These are phyloP conservation scores for Paramormyrops hopkinsi DNA, from an alignment of 2,797 vertebrate genomes.

Conservation along the genomic window DNA sequence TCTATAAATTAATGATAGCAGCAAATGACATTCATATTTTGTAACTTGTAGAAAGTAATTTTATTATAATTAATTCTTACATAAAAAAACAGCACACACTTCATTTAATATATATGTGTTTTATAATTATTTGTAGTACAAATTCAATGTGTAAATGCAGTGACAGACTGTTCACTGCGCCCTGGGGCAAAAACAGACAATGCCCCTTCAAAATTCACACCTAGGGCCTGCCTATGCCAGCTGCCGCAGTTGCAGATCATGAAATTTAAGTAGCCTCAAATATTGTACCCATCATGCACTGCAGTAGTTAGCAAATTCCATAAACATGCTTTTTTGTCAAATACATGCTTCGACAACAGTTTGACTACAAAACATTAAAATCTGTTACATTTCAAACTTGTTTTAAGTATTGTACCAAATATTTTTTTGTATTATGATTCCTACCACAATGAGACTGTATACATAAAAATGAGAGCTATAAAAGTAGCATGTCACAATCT, in stretches of 20 bases:
- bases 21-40: background rate
- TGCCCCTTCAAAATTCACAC: background rate
- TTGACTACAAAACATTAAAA: background rate
- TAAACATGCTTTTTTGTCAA: background rate
- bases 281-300: background rate
- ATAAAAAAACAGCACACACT: background rate
- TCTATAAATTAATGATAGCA: background rate
- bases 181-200: too few species aligned
- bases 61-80: background rate
- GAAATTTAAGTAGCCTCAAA: background rate
- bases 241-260: background rate
- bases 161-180: background rate
- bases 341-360: background rate
- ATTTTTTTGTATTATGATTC: background rate
- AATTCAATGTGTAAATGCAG: background rate
- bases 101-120: background rate
- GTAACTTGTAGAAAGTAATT: background rate
- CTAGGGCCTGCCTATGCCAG: too few species aligned
- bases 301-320: background rate
- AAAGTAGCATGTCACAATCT: background rate
- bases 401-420: background rate
- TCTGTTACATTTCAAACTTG: background rate
- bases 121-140: background rate
- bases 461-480: background rate
- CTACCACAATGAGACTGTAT: background rate